Percentiles rank a stretch among this genome's conserved stretches.
These are phyloP conservation scores for Helogale parvula DNA, from an alignment of 2,113 vertebrate genomes.

Conservation along the genomic window DNA sequence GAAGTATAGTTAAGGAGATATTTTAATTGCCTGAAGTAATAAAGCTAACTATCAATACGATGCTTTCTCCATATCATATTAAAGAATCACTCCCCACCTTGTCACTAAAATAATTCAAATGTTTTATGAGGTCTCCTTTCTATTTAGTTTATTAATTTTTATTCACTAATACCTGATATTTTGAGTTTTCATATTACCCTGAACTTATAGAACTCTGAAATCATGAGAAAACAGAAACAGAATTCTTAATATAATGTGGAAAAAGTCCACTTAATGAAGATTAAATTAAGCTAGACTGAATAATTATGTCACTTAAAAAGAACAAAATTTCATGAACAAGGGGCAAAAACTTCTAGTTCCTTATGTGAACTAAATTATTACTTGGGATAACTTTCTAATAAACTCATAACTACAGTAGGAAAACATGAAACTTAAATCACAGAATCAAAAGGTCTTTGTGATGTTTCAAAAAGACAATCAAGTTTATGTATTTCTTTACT, in stretches of 20 bases:
- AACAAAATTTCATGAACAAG: constrained; percentile 11
- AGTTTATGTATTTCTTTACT: background rate
- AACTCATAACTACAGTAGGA: background rate
- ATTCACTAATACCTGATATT: constrained; percentile 3
- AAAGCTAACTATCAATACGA: background rate
- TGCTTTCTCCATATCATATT: background rate
- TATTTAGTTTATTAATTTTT: constrained; percentile 43
- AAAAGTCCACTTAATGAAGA: constrained; percentile 33
- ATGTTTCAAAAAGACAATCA: constrained; percentile 10
- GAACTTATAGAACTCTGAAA: background rate
- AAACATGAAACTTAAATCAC: constrained; percentile 13
- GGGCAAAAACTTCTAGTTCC: background rate
- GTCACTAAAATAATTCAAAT: constrained; percentile 25
- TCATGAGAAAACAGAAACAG: background rate
- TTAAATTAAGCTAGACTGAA: background rate
- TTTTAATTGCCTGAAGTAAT: constrained; percentile 37
- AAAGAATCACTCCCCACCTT: background rate
- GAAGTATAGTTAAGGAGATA: constrained; percentile 16
- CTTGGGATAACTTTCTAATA: constrained; percentile 9
- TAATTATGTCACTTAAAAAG: background rate
- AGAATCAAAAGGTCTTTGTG: constrained; percentile 26
- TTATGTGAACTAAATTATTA: constrained; percentile 22
- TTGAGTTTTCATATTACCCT: background rate
- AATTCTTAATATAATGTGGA: constrained; percentile 32
- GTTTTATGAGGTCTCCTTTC: constrained; percentile 35